Evolutionary conservation across 2,888 invertebrate species (phyloP).

Genomic region (Agrochola litura): DNA sequence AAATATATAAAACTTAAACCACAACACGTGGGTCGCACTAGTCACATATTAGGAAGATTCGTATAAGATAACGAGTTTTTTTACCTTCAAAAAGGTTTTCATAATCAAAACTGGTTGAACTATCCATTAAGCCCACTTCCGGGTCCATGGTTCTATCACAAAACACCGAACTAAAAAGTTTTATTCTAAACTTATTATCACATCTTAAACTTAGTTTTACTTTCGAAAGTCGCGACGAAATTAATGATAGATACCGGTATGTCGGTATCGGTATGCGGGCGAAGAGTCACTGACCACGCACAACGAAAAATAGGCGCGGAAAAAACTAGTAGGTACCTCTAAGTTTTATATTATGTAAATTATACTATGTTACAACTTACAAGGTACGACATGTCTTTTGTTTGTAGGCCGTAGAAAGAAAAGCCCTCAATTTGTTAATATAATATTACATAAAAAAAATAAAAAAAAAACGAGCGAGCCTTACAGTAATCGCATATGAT

Average conservation of each 20-base stretch:
- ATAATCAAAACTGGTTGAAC: conserved; percentile 23
- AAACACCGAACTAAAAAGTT: background rate
- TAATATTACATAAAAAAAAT: too few species aligned
- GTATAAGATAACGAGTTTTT: conserved; percentile 1
- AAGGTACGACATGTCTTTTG: background rate
- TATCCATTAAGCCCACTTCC: conserved; percentile 16
- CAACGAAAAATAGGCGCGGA: conserved; percentile 24
- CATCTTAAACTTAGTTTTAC: conserved; percentile 30
- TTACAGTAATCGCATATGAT: too few species aligned
- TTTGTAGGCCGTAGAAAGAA: background rate
- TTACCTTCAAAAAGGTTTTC: conserved; percentile 44
- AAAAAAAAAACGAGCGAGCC: too few species aligned
- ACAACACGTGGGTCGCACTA: conserved; percentile 14
- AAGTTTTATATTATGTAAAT: conserved; percentile 36
- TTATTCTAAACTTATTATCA: conserved; percentile 30
- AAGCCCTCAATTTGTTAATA: background rate
- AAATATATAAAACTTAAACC: background rate
- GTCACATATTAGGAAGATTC: background rate
- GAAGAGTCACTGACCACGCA: conserved; percentile 29
- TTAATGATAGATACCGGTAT: conserved; percentile 47
- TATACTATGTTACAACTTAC: conserved; percentile 1
- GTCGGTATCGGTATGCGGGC: conserved; percentile 31
- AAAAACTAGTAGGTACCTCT: conserved; percentile 25
- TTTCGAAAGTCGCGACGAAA: conserved; percentile 20
- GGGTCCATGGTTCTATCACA: conserved; percentile 9